Percentiles rank a stretch among this genome's conserved stretches.
Conservation (phyloP, 2,113 vertebrate genomes). For the Sturnus vulgaris region DNA sequence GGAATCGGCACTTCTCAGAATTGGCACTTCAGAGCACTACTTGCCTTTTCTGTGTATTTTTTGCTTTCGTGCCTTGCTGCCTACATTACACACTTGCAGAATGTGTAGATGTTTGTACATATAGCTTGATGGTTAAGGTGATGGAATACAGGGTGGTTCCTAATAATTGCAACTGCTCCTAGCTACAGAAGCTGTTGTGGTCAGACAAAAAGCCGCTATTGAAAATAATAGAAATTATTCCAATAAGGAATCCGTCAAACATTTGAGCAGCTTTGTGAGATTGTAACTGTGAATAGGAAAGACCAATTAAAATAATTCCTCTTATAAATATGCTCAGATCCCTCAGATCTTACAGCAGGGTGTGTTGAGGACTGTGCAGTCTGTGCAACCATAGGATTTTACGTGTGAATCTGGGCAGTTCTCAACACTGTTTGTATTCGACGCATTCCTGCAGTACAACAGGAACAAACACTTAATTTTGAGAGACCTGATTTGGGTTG, state of each 20-base stretch:
- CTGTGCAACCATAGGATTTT: constrained; percentile 10
- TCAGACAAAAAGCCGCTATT: background rate
- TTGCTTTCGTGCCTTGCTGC: background rate
- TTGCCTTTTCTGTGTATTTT: accelerated
- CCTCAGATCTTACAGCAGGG: background rate
- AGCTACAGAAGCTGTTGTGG: background rate
- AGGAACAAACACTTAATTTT: background rate
- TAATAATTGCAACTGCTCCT: background rate
- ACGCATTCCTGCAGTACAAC: background rate
- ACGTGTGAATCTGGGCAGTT: background rate
- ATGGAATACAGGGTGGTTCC: background rate
- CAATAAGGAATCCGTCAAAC: background rate
- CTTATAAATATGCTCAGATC: background rate
- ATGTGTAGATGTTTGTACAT: background rate
- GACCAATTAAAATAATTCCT: background rate
- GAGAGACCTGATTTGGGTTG: background rate
- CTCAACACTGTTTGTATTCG: background rate
- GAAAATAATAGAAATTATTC: background rate
- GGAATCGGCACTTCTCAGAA: background rate
- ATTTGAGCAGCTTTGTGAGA: background rate
- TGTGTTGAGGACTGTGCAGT: background rate
- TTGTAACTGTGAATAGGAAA: background rate
- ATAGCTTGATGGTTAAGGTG: background rate
- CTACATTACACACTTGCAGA: background rate
- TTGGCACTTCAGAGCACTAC: background rate